A percentile compares a stretch with the other conserved stretches of the same genome.
phyloP scores from a whole-genome alignment of 2,888 invertebrate species.

The Eilema sororculum region DNA sequence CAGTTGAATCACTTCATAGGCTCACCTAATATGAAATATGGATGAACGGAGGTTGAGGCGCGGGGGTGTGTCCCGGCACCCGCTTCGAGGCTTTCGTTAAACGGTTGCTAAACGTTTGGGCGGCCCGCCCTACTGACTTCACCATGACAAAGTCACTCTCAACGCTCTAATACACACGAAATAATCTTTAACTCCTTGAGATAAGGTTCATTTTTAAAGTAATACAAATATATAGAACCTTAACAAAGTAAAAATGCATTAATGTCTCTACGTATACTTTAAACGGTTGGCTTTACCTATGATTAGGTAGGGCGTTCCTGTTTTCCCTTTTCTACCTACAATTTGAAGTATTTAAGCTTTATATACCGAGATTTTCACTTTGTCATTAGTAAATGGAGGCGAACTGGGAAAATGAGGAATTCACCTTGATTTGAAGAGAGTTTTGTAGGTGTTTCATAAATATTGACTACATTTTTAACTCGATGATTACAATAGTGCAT shows the following conservation, averaged over 20 bases:
- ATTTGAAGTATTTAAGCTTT: conserved; percentile 28
- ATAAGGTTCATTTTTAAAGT: conserved; percentile 49
- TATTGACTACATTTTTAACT: neutral
- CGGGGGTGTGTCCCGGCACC: conserved; percentile 78
- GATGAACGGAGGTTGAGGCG: conserved; percentile 49
- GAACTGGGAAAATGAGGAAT: neutral
- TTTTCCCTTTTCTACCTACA: conserved; percentile 57
- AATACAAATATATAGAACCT: conserved; percentile 59
- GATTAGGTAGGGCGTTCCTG: conserved; percentile 72
- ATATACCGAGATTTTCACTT: conserved; percentile 30
- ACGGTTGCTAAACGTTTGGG: conserved; percentile 87
- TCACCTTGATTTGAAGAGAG: neutral
- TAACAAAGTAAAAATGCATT: conserved; percentile 62
- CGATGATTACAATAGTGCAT: neutral
- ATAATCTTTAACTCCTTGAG: conserved; percentile 50
- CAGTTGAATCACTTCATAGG: conserved; percentile 25
- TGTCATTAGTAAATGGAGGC: conserved; percentile 16
- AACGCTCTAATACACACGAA: conserved; percentile 40
- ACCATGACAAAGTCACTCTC: conserved; percentile 62
- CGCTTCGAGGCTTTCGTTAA: conserved; percentile 79
- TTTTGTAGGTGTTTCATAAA: neutral
- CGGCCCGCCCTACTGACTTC: conserved; percentile 84
- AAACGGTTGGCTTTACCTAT: conserved; percentile 74
- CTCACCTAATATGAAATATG: conserved; percentile 48
- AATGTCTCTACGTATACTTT: conserved; percentile 77